phyloP scores from a whole-genome alignment of 2,113 vertebrate genomes.

The Bostrychus sinensis region DNA sequence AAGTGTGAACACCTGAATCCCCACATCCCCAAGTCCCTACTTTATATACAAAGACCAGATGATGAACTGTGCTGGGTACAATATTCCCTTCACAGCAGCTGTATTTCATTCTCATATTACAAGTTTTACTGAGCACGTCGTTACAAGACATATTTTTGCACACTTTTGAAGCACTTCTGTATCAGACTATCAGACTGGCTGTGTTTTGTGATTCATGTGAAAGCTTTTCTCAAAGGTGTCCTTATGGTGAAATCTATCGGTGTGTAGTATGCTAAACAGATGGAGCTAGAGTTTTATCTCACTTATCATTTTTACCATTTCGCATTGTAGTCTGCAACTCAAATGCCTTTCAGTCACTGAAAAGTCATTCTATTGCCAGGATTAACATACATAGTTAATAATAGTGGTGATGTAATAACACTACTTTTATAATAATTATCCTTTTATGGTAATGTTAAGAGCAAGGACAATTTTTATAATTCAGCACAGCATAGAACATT shows the following conservation, averaged over 20 bases:
- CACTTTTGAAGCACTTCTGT: neutral
- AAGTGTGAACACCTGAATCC: constrained; percentile 31
- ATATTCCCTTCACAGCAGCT: constrained; percentile 18
- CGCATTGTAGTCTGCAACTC: neutral
- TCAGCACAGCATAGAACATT: neutral
- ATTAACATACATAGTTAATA: too few species aligned
- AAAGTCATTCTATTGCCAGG: neutral
- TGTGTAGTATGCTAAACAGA: neutral
- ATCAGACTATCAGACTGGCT: neutral
- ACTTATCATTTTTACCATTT: neutral
- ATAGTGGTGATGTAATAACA: neutral
- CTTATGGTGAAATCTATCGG: neutral
- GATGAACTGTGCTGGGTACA: constrained; percentile 10
- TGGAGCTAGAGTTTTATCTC: neutral
- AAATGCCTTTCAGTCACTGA: neutral
- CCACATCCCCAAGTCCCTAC: constrained; percentile 14
- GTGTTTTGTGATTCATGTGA: constrained; percentile 9
- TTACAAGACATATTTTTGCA: constrained; percentile 16
- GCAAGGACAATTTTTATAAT: constrained; percentile 3
- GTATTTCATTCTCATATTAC: constrained; percentile 27
- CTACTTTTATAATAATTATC: neutral
- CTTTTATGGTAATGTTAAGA: constrained; percentile 2
- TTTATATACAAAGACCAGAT: constrained; percentile 6
- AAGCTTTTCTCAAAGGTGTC: constrained; percentile 18
- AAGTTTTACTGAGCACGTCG: constrained; percentile 7